Base-by-base conservation (phyloP, 2,113 vertebrate genomes). In the Heterotilapia buettikoferi region DNA sequence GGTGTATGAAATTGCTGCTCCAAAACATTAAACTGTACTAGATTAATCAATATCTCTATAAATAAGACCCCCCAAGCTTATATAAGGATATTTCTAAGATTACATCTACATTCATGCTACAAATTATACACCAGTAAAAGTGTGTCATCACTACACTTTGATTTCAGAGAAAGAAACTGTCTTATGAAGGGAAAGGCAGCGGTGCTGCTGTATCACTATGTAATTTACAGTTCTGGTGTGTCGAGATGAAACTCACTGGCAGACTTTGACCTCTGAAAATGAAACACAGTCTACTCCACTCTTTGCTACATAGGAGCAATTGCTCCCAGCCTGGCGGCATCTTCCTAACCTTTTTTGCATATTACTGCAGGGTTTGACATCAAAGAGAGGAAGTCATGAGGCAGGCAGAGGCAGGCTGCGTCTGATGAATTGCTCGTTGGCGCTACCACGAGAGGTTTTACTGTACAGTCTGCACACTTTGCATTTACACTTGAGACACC, bases 321-420 rank as follows among this genome's bases (percentile, higher is more conserved):
- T 2, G 9, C 86, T 93, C 73, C 29, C 90, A 90, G 92, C 87
- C 3, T 19, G 80, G 47, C 11, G 66, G 19, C 52, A 12, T 85
- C 66, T 59, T 80, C 80, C 85, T 87, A 79, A 85, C 86, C 63
- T 92, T 78, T 76, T 93, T 92, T 92, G 90, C 92, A 87, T 92
- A 87, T 80, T 87, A 63, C 90, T 80, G 83, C 83, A 66, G 89
- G 89, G 63, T 63, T 40, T 5, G 8, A 68, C 78, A 91, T 90
- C 86, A 93, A 90, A 92, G 84, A 38, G 57, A 84, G 89, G 79
- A 88, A 78, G 40, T 40, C 19, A 11, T 2, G 47, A 31, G 38
- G 63, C 63, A 83, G 59, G 82, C 82, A 12, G 81, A 14, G 61
- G 61, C 82, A 84, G 33, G 63, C 21, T 52, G 31, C 0, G 33